Evolutionary conservation across 2,797 vertebrate species (phyloP).

Genomic region (Falco concolor): DNA sequence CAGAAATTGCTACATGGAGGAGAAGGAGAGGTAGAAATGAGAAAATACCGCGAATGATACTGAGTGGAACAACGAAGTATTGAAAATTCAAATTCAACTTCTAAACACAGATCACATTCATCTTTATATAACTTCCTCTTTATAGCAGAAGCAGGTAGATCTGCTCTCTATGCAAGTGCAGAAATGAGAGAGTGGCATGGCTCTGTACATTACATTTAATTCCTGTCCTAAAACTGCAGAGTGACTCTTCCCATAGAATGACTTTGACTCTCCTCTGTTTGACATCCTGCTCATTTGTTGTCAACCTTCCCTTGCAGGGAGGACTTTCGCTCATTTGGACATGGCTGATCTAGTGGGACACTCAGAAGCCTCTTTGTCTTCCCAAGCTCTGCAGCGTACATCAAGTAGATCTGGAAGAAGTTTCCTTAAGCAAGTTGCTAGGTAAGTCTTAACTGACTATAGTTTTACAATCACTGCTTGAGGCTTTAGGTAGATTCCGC

Average conservation of each 20-base stretch:
- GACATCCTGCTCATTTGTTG: background rate
- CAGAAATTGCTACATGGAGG: background rate
- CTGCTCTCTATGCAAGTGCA: background rate
- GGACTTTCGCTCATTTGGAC: background rate
- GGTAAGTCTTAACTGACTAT: background rate
- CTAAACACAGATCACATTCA: background rate
- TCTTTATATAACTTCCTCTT: background rate
- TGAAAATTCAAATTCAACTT: background rate
- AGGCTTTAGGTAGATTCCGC: background rate
- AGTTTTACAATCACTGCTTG: background rate
- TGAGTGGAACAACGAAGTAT: background rate
- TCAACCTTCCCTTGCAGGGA: background rate
- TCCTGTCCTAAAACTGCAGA: background rate
- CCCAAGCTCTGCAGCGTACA: background rate
- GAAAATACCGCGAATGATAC: background rate
- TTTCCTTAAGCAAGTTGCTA: background rate
- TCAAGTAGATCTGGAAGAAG: background rate
- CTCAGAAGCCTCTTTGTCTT: background rate
- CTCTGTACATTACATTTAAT: background rate
- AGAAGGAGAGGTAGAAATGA: background rate
- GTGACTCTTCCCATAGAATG: background rate
- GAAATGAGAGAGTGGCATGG: background rate
- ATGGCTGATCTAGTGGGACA: background rate
- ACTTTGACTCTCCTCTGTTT: background rate
- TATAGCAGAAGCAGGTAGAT: background rate